Evolutionary conservation across 1,140 invertebrate species (phyloP), one percentile per base, ranked within the genome.

Genomic region (Aphaenogaster ashmeadi): DNA sequence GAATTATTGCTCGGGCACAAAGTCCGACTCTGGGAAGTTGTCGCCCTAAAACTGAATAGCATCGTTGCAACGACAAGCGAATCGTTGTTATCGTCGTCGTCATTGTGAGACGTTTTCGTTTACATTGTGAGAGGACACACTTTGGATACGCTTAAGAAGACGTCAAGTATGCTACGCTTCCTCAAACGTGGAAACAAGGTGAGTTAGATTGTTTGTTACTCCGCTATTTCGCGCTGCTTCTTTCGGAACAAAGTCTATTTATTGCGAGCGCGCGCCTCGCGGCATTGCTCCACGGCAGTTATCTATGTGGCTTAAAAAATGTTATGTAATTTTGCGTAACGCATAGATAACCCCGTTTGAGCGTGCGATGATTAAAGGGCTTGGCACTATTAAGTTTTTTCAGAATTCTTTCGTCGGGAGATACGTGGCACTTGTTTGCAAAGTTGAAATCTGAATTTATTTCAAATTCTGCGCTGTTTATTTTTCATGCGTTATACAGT

Each of bases 281-380:
- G 13, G 36, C 33, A 54, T n/a, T 27, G 64, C 62, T 38, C 5
- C 27, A 7, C 78, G 47, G 36, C 36, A 54, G 47, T 71, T 71
- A 54, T 56, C 44, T 71, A n/a, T 27, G 36, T 54, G 3, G 21
- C 78, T 81, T 71, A 41, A 69, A 80, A 80, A 69, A 81, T 71
- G 64, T 71, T 81, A 54, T 56, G 64, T 69, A 54, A 54, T 69
- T 81, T 69, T 69, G 78, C 78, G 78, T 81, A 71, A 81, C 64
- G 15, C 13, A 71, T 27, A 81, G 78, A 81, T 81, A 81, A 81
- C 78, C 47, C 47, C 78, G 64, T 81, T 81, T 41, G 8, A 54
- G 33, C 18, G 18, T 5, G 58, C 64, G 66, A 52, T 52, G 69
- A 81, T 81, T 81, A 71, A 81, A 71, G 64, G 47, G 36, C 36